Conservation (phyloP, 2,888 invertebrate species). For the Drosophila formosana region DNA sequence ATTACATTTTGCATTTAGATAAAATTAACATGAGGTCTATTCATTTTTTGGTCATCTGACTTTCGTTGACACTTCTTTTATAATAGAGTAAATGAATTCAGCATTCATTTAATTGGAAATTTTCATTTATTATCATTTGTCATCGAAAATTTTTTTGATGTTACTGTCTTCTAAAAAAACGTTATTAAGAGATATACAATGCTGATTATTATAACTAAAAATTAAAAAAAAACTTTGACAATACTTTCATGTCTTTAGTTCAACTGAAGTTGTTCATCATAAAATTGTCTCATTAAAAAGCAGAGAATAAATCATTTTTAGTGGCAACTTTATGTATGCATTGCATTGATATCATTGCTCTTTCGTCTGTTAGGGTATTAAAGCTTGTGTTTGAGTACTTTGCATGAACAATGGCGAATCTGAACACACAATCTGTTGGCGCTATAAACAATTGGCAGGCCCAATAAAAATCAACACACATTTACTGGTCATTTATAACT, state of each 20-base stretch:
- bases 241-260: background rate
- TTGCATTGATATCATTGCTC: background rate
- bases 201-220: background rate
- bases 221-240: background rate
- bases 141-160: no score
- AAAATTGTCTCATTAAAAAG: background rate
- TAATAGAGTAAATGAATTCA: no score
- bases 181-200: no score
- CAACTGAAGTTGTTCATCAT: no score
- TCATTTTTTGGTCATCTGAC: no score
- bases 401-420: conserved; percentile 24
- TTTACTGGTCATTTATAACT: conserved; percentile 65
- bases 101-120: no score
- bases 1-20: no score
- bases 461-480: conserved; percentile 63
- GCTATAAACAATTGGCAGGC: conserved; percentile 37
- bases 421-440: conserved; percentile 38
- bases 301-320: background rate
- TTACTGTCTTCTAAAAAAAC: no score
- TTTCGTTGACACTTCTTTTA: no score
- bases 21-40: no score
- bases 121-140: no score
- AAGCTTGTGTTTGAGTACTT: conserved; percentile 1
- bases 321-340: no score
- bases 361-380: background rate